Percentiles rank a stretch among this genome's conserved stretches.
These are phyloP conservation scores for Apus apus DNA, from an alignment of 2,113 vertebrate genomes.

Conservation along the genomic window DNA sequence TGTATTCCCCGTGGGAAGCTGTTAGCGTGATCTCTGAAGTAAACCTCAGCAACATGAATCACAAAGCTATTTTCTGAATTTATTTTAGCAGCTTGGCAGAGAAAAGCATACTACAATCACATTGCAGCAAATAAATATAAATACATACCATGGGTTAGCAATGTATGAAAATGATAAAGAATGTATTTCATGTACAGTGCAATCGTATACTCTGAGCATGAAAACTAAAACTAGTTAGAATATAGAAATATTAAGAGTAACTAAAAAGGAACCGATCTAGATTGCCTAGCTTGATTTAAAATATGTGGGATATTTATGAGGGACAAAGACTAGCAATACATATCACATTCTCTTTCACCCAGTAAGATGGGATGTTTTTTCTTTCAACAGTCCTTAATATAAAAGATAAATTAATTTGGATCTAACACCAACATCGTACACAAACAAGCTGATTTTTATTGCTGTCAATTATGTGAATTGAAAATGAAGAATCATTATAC, in stretches of 20 bases:
- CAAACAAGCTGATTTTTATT: not conserved
- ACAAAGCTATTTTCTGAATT: slow-evolving; percentile 11
- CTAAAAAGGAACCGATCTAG: not conserved
- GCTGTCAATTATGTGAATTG: not conserved
- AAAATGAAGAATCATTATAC: not conserved
- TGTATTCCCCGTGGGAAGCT: not conserved
- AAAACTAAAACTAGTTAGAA: not conserved
- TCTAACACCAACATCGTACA: not conserved
- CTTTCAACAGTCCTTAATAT: not conserved
- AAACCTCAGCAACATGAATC: not conserved
- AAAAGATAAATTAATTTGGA: not conserved
- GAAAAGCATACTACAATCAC: not conserved
- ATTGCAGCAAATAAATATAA: not conserved
- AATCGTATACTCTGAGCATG: not conserved
- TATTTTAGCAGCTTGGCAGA: not conserved
- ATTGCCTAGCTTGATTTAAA: not conserved
- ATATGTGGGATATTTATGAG: not conserved
- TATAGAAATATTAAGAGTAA: not conserved
- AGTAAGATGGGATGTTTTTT: not conserved
- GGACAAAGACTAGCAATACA: not conserved
- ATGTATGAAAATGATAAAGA: not conserved
- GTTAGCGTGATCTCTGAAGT: not conserved
- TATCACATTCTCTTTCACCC: not conserved
- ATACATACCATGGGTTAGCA: not conserved
- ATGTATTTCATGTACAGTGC: not conserved